A percentile compares a stretch with the other conserved stretches of the same genome.
Conservation (phyloP, 2,797 vertebrate species). For the Petrocephalus schoutedeni region DNA sequence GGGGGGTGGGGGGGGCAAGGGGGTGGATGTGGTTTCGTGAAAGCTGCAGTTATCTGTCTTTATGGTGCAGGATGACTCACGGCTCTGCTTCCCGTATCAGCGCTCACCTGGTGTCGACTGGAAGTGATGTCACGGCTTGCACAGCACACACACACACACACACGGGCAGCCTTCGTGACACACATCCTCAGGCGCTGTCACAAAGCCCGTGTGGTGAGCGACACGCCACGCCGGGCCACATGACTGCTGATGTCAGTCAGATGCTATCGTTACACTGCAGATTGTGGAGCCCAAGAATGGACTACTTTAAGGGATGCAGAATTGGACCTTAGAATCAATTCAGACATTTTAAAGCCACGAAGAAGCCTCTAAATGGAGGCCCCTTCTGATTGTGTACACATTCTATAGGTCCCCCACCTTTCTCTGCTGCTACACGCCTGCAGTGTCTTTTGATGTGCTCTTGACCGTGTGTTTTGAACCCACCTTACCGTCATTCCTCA, state of each 20-base stretch:
- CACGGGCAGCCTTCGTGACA: background rate
- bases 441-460: no score
- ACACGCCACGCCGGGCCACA: background rate
- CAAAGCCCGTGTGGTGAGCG: background rate
- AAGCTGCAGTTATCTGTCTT: slow-evolving; percentile 22
- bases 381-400: background rate
- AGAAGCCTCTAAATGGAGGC: background rate
- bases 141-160: background rate
- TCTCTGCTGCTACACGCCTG: background rate
- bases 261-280: background rate
- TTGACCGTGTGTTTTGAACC: background rate
- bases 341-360: background rate
- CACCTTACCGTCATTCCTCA: background rate
- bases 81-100: slow-evolving; percentile 20
- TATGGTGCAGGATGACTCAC: slow-evolving; percentile 24
- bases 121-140: slow-evolving; percentile 24
- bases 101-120: slow-evolving; percentile 26
- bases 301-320: background rate
- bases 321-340: background rate
- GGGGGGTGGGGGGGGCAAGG: background rate
- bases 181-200: background rate
- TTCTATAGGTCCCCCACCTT: background rate
- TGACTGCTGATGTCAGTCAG: background rate
- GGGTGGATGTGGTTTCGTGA: slow-evolving; percentile 29
- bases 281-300: background rate